These are phyloP conservation scores for Myrmecobius fasciatus DNA, from an alignment of 2,113 vertebrate species.

Conservation along the genomic window DNA sequence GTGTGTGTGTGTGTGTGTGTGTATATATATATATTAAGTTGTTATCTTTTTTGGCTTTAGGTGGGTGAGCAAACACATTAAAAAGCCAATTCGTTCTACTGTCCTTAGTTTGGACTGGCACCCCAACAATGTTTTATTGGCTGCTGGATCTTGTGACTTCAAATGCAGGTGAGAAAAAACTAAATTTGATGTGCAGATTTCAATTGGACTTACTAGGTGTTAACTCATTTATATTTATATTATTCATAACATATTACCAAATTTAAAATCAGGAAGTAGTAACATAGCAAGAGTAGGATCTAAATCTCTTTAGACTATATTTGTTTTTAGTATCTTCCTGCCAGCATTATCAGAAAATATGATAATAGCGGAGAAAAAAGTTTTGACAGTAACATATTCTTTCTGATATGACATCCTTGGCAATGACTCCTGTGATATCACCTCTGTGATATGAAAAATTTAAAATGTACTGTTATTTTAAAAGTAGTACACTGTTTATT, in stretches of 20 bases:
- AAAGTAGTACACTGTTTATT: conserved; percentile 13
- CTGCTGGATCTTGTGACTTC: conserved; percentile 98
- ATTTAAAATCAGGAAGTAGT: neutral
- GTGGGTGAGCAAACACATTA: conserved; percentile 99
- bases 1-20: no score
- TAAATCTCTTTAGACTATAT: neutral
- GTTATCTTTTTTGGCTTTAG: conserved; percentile 79
- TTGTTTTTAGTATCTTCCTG: neutral
- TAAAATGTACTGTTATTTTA: conserved; percentile 12
- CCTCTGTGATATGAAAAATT: neutral
- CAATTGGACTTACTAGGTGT: neutral
- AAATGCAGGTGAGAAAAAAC: conserved; percentile 93
- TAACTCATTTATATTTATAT: neutral
- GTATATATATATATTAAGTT: neutral
- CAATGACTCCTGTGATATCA: neutral
- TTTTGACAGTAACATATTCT: neutral
- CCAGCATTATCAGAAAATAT: neutral
- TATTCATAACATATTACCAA: no score
- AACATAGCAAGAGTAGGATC: neutral
- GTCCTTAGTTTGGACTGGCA: conserved; percentile 99
- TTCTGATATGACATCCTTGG: conserved; percentile 26
- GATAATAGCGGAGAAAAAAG: neutral
- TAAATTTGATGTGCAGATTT: neutral
- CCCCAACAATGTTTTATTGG: conserved; percentile 98
- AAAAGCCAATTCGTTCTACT: conserved; percentile 98